A percentile compares a stretch with the other conserved stretches of the same genome.
These are phyloP conservation scores for Standfussiana lucernea DNA, from an alignment of 2,888 invertebrate species.

Conservation along the genomic window DNA sequence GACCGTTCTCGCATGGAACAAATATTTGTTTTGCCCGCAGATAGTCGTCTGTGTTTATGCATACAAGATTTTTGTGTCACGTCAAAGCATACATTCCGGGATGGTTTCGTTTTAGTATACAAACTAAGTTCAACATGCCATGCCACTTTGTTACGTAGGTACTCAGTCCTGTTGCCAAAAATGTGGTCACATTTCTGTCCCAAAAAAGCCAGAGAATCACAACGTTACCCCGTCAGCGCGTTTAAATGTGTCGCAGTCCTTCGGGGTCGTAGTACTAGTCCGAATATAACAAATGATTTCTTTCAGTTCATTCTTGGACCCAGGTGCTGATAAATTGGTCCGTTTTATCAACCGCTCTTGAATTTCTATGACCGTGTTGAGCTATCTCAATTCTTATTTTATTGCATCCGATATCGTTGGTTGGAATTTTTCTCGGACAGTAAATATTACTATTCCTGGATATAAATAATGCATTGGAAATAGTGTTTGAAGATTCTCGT, in stretches of 20 bases:
- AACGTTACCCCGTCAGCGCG: conserved; percentile 2
- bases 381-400: neutral
- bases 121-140: neutral
- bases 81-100: neutral
- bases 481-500: neutral
- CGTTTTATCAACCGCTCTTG: neutral
- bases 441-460: neutral
- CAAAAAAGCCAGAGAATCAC: neutral
- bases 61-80: neutral
- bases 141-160: neutral
- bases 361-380: neutral
- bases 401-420: conserved; percentile 8
- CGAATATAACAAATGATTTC: neutral
- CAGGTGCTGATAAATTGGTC: conserved; percentile 18
- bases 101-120: neutral
- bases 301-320: neutral
- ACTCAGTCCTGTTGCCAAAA: neutral
- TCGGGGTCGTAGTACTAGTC: no score
- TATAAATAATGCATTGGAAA: neutral
- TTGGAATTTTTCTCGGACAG: neutral
- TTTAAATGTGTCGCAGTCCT: conserved; percentile 9
- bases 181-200: neutral
- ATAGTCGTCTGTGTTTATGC: neutral
- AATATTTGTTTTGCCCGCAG: neutral
- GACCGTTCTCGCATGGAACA: neutral